Evolutionary conservation across 2,888 invertebrate genomes (phyloP).

Genomic region (Drosophila mulleri): DNA sequence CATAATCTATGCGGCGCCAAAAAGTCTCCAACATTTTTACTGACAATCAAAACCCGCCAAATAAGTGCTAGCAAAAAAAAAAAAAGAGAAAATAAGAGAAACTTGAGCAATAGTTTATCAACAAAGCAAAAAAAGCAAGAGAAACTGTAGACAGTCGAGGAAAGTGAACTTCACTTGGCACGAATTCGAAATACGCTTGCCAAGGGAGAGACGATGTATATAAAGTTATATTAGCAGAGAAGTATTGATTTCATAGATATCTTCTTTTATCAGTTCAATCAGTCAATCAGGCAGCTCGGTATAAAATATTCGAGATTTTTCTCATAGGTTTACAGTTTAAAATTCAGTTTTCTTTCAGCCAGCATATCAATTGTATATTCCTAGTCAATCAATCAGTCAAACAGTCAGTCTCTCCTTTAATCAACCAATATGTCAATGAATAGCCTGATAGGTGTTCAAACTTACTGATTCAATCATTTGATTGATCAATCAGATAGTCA

Average conservation of each 20-base stretch:
- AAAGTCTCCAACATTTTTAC: conserved; percentile 82
- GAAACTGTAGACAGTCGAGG: background rate
- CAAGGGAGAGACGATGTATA: background rate
- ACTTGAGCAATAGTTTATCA: conserved; percentile 55
- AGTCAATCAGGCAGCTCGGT: too few relatives aligned
- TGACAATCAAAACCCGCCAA: conserved; percentile 66
- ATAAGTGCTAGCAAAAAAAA: conserved; percentile 47
- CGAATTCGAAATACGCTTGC: conserved; percentile 26
- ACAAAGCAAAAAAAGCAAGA: conserved; percentile 18
- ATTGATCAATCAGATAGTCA: background rate
- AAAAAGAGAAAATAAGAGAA: conserved; percentile 11
- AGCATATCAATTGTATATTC: too few relatives aligned
- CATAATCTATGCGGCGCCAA: conserved; percentile 82
- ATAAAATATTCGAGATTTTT: too few relatives aligned
- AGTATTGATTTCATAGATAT: too few relatives aligned
- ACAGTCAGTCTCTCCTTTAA: background rate
- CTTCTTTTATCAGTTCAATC: too few relatives aligned
- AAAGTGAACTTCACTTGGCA: background rate
- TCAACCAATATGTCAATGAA: background rate
- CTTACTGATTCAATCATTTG: background rate
- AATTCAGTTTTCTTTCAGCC: background rate
- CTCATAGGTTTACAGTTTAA: background rate
- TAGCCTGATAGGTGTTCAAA: too few relatives aligned
- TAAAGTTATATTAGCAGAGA: too few relatives aligned
- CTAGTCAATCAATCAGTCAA: background rate